phyloP scores from a whole-genome alignment of 2,888 invertebrate species.

The Agrotis segetum region DNA sequence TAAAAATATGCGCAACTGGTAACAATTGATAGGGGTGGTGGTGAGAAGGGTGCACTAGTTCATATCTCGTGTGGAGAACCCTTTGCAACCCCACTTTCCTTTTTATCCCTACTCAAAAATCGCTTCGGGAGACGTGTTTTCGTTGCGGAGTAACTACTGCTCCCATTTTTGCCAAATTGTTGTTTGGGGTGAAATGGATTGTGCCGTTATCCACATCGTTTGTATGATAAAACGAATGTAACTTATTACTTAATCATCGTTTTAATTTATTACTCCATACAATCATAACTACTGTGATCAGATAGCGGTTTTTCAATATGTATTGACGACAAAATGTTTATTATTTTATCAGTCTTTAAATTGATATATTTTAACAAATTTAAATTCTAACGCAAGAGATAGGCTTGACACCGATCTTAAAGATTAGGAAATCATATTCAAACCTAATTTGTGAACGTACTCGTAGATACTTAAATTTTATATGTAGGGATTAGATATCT shows the following conservation, averaged over 20 bases:
- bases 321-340: not conserved
- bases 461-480: not conserved
- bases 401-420: not conserved
- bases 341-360: no score
- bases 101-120: constrained; percentile 89
- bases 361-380: not conserved
- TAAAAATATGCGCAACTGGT: constrained; percentile 88
- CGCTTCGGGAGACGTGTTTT: constrained; percentile 83
- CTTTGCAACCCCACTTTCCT: constrained; percentile 84
- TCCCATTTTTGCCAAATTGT: constrained; percentile 81
- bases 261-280: constrained; percentile 10
- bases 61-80: constrained; percentile 80
- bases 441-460: not conserved
- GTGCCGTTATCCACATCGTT: constrained; percentile 63
- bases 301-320: not conserved
- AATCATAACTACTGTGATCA: not conserved
- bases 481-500: not conserved
- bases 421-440: not conserved
- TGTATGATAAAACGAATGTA: constrained; percentile 39
- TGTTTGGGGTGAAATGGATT: constrained; percentile 71
- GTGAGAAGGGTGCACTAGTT: constrained; percentile 82
- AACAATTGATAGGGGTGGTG: constrained; percentile 86
- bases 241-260: constrained; percentile 29
- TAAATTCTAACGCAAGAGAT: not conserved
- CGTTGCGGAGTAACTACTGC: constrained; percentile 83